Evolutionary conservation across 2,113 vertebrate species (phyloP), one percentile per base, ranked within the genome.

Genomic region (Thamnaconus septentrionalis): DNA sequence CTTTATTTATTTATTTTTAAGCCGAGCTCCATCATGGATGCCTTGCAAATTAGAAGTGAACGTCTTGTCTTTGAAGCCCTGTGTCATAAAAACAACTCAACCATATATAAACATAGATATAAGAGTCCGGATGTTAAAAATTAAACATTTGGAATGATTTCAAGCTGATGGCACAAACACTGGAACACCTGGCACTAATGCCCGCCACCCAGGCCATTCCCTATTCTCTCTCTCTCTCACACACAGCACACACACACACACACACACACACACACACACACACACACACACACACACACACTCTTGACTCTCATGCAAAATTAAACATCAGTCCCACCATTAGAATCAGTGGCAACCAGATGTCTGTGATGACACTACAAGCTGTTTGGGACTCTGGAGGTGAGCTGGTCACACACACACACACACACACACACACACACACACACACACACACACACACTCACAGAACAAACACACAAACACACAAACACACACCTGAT

Each of bases 361-460:
- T 86, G 86, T 79, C 76, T 54, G 60, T 63, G 72, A 82, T 44
- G 40, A 61, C 53, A 59, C 46, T 64, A 83, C 84, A 83, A 82
- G 78, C 76, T 80, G 82, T 80, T 81, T 73, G 56, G 82, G 75
- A 74, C 61, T 61, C 65, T 74, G 64, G 79, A 77, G 59, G 12
- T 47, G 51, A 42, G 12, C 55, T 47, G 52, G 56, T 5, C 45
- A 31, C 48, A 61, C 31, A 55, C 50, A 60, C 66, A 43, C 12
- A 12, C 52, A 56, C 52, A 63, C 12, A 61, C 18, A 31, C 18
- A 31, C 18, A 31, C 18, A 31, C 18, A 31, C 18, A 31, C 43
- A 66, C 41, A 31, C 48, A 61, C 31, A 55, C 50, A 60, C 66
- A 43, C 12, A 12, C 52, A 56, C 52, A 63, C 12, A 61, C n/a